Percentiles rank a stretch among this genome's conserved stretches.
phyloP scores from a whole-genome alignment of 2,888 invertebrate genomes.

The Drosophila picticornis region DNA sequence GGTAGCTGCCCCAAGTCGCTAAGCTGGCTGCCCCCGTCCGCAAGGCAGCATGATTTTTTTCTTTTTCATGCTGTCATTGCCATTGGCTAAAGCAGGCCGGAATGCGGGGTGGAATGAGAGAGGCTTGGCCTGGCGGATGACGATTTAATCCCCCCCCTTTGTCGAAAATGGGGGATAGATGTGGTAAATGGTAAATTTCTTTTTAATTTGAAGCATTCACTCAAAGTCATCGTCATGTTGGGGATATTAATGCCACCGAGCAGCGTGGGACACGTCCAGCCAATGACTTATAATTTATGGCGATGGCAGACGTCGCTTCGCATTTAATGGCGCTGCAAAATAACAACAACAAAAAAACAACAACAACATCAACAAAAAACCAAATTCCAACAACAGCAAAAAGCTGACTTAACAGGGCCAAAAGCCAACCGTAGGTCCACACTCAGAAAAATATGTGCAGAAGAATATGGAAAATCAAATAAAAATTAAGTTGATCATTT shows the following conservation, averaged over 20 bases:
- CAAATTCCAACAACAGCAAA: background rate
- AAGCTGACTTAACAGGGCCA: background rate
- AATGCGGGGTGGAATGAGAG: background rate
- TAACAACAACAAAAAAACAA: slow-evolving; percentile 21
- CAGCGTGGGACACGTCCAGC: slow-evolving; percentile 56
- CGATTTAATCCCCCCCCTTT: slow-evolving; percentile 39
- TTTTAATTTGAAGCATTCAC: slow-evolving; percentile 83
- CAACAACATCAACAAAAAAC: slow-evolving; percentile 1
- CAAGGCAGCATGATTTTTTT: slow-evolving; percentile 12
- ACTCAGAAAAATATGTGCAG: background rate
- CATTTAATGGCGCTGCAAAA: slow-evolving; percentile 63
- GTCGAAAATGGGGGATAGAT: slow-evolving; percentile 33
- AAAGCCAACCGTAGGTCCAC: background rate
- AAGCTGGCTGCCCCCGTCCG: slow-evolving; percentile 30
- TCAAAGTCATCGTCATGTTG: slow-evolving; percentile 83
- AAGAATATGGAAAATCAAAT: background rate
- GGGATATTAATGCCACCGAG: slow-evolving; percentile 73
- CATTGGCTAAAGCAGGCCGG: slow-evolving; percentile 25
- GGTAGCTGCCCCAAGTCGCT: slow-evolving; percentile 17
- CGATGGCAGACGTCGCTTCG: slow-evolving; percentile 61
- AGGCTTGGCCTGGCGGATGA: background rate
- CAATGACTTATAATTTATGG: slow-evolving; percentile 83
- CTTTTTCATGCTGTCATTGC: slow-evolving; percentile 53
- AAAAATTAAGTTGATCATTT: background rate
- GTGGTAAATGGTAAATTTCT: slow-evolving; percentile 82